Evolutionary conservation across 2,888 invertebrate species (phyloP).

Genomic region (Agriopis marginaria): DNA sequence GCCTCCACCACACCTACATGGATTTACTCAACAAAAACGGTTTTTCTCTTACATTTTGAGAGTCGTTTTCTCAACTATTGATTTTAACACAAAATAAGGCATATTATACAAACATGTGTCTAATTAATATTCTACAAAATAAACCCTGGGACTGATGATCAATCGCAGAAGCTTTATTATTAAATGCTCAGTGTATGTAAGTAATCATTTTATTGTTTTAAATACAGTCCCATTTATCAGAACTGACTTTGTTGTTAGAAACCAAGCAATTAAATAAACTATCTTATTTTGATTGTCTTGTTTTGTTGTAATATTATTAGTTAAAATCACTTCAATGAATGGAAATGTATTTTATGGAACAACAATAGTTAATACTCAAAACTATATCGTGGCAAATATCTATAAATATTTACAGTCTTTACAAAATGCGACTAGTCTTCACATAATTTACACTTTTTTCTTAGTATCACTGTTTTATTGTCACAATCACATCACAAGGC

Average conservation of each 20-base stretch:
- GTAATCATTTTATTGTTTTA: slow-evolving; percentile 6
- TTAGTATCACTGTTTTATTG: slow-evolving; percentile 45
- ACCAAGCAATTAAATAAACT: no score
- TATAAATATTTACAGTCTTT: slow-evolving; percentile 50
- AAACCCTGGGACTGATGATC: slow-evolving; percentile 21
- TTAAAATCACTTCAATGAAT: neutral
- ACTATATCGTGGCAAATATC: slow-evolving; percentile 30
- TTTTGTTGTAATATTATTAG: no score
- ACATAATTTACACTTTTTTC: slow-evolving; percentile 50
- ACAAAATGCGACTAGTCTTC: slow-evolving; percentile 51
- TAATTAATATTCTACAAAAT: slow-evolving; percentile 10
- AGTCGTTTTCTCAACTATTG: neutral
- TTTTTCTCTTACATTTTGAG: slow-evolving; percentile 18
- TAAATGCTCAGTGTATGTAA: slow-evolving; percentile 20
- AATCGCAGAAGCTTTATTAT: slow-evolving; percentile 18
- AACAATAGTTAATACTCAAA: neutral
- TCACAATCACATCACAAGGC: slow-evolving; percentile 58
- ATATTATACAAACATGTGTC: neutral
- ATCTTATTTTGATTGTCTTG: no score
- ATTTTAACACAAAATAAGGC: slow-evolving; percentile 4
- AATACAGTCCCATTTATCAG: slow-evolving; percentile 11
- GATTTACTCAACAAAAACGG: slow-evolving; percentile 18
- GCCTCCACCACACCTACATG: slow-evolving; percentile 61
- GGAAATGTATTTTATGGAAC: slow-evolving; percentile 19
- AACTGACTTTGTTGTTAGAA: no score